phyloP scores from a whole-genome alignment of 2,797 vertebrate species.

The Eidolon dupreanum region DNA sequence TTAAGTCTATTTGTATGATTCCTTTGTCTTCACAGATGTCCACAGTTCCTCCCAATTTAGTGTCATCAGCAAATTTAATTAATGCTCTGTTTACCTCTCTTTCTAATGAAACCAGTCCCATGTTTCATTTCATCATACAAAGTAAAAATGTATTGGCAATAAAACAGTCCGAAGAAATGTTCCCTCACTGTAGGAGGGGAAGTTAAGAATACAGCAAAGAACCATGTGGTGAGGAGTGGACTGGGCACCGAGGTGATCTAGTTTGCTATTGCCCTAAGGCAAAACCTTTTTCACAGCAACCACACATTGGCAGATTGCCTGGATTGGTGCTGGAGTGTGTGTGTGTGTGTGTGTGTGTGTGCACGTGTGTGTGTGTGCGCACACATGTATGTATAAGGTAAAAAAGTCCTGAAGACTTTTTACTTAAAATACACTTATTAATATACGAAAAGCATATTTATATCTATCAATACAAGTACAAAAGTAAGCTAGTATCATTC shows the following conservation, averaged over 20 bases:
- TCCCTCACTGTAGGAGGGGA: conserved; percentile 66
- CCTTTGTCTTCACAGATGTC: conserved; percentile 83
- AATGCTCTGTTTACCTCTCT: conserved; percentile 83
- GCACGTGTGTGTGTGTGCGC: not conserved
- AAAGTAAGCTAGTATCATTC: not conserved
- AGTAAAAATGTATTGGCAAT: conserved; percentile 78
- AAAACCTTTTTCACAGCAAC: conserved; percentile 57
- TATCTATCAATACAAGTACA: conserved; percentile 2
- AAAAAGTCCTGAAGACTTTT: not conserved
- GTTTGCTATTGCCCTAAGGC: conserved; percentile 59
- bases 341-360: not conserved
- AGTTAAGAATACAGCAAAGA: conserved; percentile 68
- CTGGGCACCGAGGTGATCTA: not conserved
- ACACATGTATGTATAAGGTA: not conserved
- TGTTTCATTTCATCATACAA: conserved; percentile 79
- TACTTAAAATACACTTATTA: conserved; percentile 26
- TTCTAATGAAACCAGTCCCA: conserved; percentile 82
- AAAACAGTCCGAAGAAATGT: conserved; percentile 74
- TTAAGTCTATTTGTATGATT: conserved; percentile 84
- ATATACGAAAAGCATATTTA: not conserved
- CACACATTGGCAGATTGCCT: conserved; percentile 25
- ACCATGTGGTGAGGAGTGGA: conserved; percentile 38
- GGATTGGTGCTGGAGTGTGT: not conserved
- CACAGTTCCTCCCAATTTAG: conserved; percentile 81
- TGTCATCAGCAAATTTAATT: conserved; percentile 85